Base-by-base conservation (phyloP, 2,113 vertebrate genomes). In the Entelurus aequoreus region DNA sequence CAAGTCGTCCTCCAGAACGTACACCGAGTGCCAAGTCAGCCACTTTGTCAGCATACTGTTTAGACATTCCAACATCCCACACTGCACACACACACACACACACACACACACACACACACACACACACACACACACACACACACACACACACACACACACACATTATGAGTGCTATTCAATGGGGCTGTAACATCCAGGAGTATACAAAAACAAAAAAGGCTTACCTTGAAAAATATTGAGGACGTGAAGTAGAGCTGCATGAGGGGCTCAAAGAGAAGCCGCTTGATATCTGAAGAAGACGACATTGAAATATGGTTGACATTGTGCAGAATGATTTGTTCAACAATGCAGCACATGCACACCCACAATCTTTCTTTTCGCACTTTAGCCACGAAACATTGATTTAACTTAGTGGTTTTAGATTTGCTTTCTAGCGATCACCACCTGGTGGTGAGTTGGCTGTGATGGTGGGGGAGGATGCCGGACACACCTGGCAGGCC, bases 221-320 rank as follows among this genome's bases (percentile, higher is more conserved):
- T 21, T 89, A 98, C 97, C 94, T 98, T 96, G 77, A 97, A 95
- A 88, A 92, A 96, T 71, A 95, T 53, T 0, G 92, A 92, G 2
- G 95, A 96, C 36, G 93, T 94, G 83, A 94, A 93, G 80, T 96
- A 98, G 12, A 99, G 90, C 75, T 93, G 90, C 77, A 83, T 83
- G 75, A 99, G 77, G 1, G 93, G 92, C 70, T 92, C 89, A 63
- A 88, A 95, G 62, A 97, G 80, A 52, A 92, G 79, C 1, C 71
- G 65, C 44, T 86, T 87, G 44, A 95, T 74, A 71, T 94, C 97
- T 98, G 81, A 90, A 50, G 38, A 50, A 75, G 71, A 35, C 72
- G 71, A 66, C 71, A 44, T 63, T 73, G 64, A 65, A 13, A 56
- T 13, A 51, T 51, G 28, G 28, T 28, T 28, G 28, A 28, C 28